These are phyloP conservation scores for Meteorus sp. DNA, from an alignment of 1,140 invertebrate species.

Conservation along the genomic window DNA sequence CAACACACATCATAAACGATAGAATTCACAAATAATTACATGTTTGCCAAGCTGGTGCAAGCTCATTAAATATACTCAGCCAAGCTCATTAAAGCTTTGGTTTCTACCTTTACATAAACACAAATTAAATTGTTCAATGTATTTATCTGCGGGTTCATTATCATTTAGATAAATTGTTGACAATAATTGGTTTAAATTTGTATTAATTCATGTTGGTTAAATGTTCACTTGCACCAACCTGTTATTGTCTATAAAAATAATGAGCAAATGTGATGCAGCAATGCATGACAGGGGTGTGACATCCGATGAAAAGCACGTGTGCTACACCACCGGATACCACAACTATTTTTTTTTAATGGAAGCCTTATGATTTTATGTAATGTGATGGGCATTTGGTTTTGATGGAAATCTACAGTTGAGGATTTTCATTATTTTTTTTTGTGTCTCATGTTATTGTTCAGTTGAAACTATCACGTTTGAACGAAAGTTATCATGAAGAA, in stretches of 20 bases:
- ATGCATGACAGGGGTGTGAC: slow-evolving; percentile 17
- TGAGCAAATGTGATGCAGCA: slow-evolving; percentile 18
- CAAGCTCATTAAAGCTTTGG: slow-evolving; percentile 3
- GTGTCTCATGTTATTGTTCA: too few species aligned
- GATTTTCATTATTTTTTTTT: too few species aligned
- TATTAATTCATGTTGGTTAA: too few species aligned
- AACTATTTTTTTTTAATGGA: slow-evolving; percentile 6
- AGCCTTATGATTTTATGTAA: background rate
- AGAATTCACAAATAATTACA: slow-evolving; percentile 29
- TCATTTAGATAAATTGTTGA: too few species aligned
- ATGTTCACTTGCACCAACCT: slow-evolving; percentile 11
- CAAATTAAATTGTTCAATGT: background rate
- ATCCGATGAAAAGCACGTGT: slow-evolving; percentile 12
- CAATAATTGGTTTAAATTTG: too few species aligned
- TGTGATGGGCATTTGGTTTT: too few species aligned
- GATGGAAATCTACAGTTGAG: too few species aligned
- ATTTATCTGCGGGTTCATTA: background rate
- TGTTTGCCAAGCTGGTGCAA: slow-evolving; percentile 18
- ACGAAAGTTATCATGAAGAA: too few species aligned
- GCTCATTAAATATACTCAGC: background rate
- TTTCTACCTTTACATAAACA: slow-evolving; percentile 11
- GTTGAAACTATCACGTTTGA: too few species aligned
- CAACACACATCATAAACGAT: slow-evolving; percentile 55
- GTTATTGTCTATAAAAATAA: slow-evolving; percentile 17
- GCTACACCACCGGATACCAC: slow-evolving; percentile 9